A percentile compares a stretch with the other conserved stretches of the same genome.
Evolutionary conservation across 2,797 vertebrate genomes (phyloP).

Genomic region (Channa striata): DNA sequence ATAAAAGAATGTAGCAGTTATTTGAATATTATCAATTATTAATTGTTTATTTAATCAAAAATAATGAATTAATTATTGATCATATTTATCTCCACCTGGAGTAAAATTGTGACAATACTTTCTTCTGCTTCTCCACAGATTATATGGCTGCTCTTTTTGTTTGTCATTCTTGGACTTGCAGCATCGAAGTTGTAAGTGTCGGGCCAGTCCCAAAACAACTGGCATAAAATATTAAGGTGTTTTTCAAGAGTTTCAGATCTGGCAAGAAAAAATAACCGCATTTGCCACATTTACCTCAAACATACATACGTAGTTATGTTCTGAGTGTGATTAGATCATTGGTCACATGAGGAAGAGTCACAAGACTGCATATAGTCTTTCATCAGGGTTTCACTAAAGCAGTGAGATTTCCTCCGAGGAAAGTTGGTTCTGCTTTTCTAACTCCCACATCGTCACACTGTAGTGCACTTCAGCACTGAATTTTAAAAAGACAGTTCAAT

Average conservation of each 20-base stretch:
- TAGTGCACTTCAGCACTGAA: neutral
- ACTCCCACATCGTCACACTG: neutral
- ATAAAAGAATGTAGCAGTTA: too few species aligned
- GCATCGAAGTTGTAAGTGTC: slow-evolving; percentile 95
- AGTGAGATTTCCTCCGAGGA: slow-evolving; percentile 36
- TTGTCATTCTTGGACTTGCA: slow-evolving; percentile 89
- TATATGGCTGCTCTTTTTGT: slow-evolving; percentile 94
- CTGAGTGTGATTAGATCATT: slow-evolving; percentile 7
- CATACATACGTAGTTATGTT: neutral
- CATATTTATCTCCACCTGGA: too few species aligned
- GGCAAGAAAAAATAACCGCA: too few species aligned
- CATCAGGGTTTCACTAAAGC: slow-evolving; percentile 20
- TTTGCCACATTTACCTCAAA: too few species aligned
- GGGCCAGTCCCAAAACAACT: neutral
- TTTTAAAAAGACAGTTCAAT: neutral
- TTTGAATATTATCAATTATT: too few species aligned
- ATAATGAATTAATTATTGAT: too few species aligned
- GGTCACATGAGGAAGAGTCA: slow-evolving; percentile 52
- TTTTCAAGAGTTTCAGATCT: neutral
- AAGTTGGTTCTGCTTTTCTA: slow-evolving; percentile 44
- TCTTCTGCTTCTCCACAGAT: slow-evolving; percentile 77
- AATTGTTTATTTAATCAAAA: too few species aligned
- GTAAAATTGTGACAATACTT: neutral
- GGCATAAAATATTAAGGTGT: neutral
- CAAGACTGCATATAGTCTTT: slow-evolving; percentile 41